Percentiles rank a stretch among this genome's conserved stretches.
Evolutionary conservation across 1,140 invertebrate genomes (phyloP).

Genomic region (Venustaconcha ellipsiformis): DNA sequence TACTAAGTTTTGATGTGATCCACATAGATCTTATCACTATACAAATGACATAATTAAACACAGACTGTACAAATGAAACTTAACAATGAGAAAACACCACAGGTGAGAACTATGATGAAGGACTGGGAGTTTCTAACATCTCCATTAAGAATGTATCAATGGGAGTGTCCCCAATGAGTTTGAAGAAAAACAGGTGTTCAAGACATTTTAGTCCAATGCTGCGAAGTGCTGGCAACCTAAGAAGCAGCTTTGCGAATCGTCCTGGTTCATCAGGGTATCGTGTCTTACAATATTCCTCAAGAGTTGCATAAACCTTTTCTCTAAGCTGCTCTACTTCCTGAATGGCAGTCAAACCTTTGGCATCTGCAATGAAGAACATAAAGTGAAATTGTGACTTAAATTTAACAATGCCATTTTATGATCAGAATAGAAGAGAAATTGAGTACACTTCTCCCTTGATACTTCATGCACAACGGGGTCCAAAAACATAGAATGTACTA

Average conservation of each 20-base stretch:
- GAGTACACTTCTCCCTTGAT: no score
- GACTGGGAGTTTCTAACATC: constrained; percentile 75
- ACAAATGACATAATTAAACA: no score
- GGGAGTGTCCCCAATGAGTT: constrained; percentile 77
- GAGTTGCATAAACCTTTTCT: constrained; percentile 93
- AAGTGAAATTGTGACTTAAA: no score
- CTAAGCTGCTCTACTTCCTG: constrained; percentile 88
- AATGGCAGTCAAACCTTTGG: constrained; percentile 85
- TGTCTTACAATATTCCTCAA: constrained; percentile 93
- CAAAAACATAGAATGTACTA: no score
- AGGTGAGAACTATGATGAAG: constrained; percentile 14
- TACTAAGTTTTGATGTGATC: no score
- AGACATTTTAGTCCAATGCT: constrained; percentile 95
- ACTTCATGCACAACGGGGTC: no score
- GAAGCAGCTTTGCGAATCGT: constrained; percentile 92
- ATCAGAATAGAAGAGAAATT: no score
- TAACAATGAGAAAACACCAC: no score
- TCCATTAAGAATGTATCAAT: constrained; percentile 72
- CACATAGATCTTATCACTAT: no score
- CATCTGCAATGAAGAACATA: constrained; percentile 75
- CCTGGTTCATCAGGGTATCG: constrained; percentile 91
- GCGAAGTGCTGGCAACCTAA: constrained; percentile 92
- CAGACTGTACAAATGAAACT: no score
- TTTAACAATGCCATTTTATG: no score
- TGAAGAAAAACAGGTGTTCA: constrained; percentile 96